Evolutionary conservation across 2,113 vertebrate genomes (phyloP).

Genomic region (Psephotus haematonotus): DNA sequence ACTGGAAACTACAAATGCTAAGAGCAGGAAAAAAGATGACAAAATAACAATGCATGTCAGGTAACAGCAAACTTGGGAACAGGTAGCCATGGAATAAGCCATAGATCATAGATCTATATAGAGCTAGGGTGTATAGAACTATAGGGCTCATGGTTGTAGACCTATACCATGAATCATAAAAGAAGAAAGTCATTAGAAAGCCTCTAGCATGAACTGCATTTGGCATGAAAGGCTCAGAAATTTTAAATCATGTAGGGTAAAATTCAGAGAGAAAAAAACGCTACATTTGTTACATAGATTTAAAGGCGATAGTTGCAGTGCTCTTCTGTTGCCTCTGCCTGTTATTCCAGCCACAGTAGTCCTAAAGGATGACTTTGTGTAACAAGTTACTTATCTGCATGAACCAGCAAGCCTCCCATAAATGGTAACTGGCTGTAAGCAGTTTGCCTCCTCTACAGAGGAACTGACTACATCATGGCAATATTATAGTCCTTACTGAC

Average conservation of each 20-base stretch:
- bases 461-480: not conserved
- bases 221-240: not conserved
- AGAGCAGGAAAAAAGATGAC: not conserved
- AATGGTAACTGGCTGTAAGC: not conserved
- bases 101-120: not conserved
- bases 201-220: not conserved
- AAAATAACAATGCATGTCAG: not conserved
- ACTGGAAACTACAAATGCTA: not conserved
- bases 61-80: not conserved
- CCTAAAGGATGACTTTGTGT: not conserved
- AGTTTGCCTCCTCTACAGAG: not conserved
- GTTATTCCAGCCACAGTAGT: not conserved
- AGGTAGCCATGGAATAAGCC: not conserved
- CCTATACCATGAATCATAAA: not conserved
- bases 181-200: not conserved
- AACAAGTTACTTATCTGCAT: not conserved
- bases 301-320: not conserved
- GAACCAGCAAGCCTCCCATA: not conserved
- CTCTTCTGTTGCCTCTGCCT: not conserved
- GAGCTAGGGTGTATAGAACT: not conserved
- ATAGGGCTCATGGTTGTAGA: not conserved
- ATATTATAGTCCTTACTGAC: not conserved
- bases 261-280: not conserved
- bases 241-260: not conserved
- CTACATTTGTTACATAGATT: not conserved